phyloP scores from a whole-genome alignment of 2,113 vertebrate species.

The Scolopax mira region DNA sequence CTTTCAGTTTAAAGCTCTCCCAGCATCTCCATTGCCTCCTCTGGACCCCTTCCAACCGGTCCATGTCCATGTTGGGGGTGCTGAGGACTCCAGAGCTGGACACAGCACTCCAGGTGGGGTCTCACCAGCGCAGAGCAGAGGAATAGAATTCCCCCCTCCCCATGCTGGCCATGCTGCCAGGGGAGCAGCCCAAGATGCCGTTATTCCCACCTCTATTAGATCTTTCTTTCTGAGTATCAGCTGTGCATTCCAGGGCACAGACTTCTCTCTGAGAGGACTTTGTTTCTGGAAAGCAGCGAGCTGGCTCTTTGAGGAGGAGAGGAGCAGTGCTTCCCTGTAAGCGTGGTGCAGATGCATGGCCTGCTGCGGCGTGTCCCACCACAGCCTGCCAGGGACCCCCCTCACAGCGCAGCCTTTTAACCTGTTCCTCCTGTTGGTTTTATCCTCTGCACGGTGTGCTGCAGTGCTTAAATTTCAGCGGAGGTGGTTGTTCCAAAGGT shows the following conservation, averaged over 20 bases:
- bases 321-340: not conserved
- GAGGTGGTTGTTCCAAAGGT: constrained; percentile 41
- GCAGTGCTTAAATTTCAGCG: constrained; percentile 23
- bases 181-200: too few species aligned
- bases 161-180: too few species aligned
- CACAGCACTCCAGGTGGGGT: too few species aligned
- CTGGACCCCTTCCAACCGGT: too few species aligned
- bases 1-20: too few species aligned
- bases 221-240: not conserved
- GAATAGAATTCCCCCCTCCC: too few species aligned
- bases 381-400: not conserved
- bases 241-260: not conserved
- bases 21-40: too few species aligned
- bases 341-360: fast-evolving
- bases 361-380: not conserved
- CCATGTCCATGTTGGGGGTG: too few species aligned
- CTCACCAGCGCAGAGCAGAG: too few species aligned
- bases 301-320: not conserved
- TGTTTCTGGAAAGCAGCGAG: not conserved
- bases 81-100: too few species aligned
- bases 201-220: too few species aligned
- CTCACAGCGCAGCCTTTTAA: not conserved
- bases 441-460: not conserved
- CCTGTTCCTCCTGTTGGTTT: not conserved
- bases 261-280: not conserved